phyloP scores from a whole-genome alignment of 2,113 vertebrate species.

The Leiothrix lutea region DNA sequence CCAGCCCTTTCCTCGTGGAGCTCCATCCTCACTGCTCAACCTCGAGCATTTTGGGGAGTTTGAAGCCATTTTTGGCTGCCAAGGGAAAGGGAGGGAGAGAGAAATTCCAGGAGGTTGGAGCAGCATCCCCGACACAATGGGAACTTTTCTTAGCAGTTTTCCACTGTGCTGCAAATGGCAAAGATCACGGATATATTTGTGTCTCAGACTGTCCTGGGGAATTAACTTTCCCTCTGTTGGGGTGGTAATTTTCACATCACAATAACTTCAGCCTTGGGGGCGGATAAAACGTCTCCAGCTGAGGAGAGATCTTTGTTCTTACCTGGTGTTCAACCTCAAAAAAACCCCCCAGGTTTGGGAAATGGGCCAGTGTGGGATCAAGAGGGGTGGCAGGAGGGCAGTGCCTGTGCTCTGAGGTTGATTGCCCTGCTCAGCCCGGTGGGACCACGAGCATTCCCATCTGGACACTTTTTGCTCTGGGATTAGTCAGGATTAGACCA shows the following conservation, averaged over 20 bases:
- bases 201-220: conserved; percentile 1
- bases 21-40: background rate
- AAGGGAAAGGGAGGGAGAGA: background rate
- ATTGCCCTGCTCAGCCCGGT: background rate
- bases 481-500: background rate
- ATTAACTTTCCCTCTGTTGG: background rate
- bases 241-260: background rate
- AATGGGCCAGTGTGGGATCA: background rate
- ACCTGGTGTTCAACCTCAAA: background rate
- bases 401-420: background rate
- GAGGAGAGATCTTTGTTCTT: background rate
- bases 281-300: background rate
- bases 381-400: background rate
- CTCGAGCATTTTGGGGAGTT: background rate
- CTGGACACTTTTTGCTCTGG: background rate
- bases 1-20: background rate
- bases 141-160: conserved; percentile 60
- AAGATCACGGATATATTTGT: background rate
- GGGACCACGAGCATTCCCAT: background rate
- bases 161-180: conserved; percentile 50
- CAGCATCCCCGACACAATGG: conserved; percentile 34
- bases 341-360: background rate
- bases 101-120: background rate
- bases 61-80: conserved; percentile 22
- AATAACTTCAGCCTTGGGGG: background rate